Conservation (phyloP, 2,888 invertebrate genomes). For the Trimorus sp. region DNA sequence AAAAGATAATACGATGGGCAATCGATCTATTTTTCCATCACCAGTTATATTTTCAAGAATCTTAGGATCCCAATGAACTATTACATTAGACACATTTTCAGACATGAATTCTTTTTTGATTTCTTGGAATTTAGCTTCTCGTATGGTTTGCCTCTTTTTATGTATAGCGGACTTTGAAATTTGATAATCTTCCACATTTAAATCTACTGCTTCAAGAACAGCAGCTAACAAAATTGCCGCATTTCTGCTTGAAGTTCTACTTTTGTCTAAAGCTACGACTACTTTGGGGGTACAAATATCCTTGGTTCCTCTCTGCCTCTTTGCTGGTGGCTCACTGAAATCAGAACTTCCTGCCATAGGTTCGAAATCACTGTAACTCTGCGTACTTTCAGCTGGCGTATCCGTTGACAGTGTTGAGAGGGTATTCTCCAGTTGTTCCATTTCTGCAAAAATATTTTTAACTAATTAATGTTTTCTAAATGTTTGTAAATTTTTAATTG, state of each 20-base stretch:
- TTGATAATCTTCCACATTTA: conserved; percentile 29
- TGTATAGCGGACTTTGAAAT: conserved; percentile 31
- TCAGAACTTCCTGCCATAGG: neutral
- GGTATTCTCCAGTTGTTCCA: no score
- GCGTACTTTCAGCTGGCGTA: neutral
- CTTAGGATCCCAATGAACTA: conserved; percentile 71
- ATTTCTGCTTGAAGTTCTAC: conserved; percentile 29
- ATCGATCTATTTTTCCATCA: conserved; percentile 65
- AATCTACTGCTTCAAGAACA: conserved; percentile 21
- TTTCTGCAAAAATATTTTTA: no score
- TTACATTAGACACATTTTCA: conserved; percentile 54
- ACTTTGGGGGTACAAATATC: conserved; percentile 17
- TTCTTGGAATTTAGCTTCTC: conserved; percentile 27
- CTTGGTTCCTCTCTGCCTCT: conserved; percentile 1
- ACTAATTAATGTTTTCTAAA: no score
- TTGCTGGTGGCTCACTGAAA: neutral
- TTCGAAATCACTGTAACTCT: conserved; percentile 1
- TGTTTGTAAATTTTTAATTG: no score
- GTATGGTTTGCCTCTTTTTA: conserved; percentile 11
- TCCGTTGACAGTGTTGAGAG: no score
- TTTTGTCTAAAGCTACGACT: conserved; percentile 27
- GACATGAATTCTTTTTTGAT: conserved; percentile 23
- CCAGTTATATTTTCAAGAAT: conserved; percentile 25
- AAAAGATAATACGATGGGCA: conserved; percentile 68
- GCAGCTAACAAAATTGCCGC: conserved; percentile 26